Evolutionary conservation across 1,140 invertebrate species (phyloP).

Genomic region (Macrocentrus cingulum): DNA sequence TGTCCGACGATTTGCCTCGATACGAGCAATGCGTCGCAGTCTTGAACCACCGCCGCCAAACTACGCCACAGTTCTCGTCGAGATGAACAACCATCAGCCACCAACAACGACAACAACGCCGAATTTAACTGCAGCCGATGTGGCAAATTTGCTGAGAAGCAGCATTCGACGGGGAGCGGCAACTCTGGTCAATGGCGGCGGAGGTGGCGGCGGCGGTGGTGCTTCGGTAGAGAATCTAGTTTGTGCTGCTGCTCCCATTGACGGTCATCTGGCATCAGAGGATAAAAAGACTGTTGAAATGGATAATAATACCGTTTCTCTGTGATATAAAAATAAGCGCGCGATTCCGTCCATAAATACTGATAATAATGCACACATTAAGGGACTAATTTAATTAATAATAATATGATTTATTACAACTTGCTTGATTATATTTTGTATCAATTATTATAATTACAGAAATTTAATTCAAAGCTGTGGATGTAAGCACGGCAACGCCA

Average conservation of each 20-base stretch:
- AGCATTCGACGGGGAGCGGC: conserved; percentile 60
- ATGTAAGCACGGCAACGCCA: conserved; percentile 91
- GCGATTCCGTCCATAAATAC: too few species aligned
- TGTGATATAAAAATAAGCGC: conserved; percentile 59
- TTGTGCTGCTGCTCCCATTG: conserved; percentile 63
- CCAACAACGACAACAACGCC: conserved; percentile 41
- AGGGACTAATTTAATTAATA: too few species aligned
- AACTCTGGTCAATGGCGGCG: too few species aligned
- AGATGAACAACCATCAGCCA: too few species aligned
- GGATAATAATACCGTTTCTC: conserved; percentile 52
- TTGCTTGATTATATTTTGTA: too few species aligned
- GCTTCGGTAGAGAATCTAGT: conserved; percentile 62
- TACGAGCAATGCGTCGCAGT: too few species aligned
- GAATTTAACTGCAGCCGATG: conserved; percentile 61
- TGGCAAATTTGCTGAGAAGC: conserved; percentile 63
- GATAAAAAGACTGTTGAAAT: conserved; percentile 56
- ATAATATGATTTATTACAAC: too few species aligned
- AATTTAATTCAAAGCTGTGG: conserved; percentile 82
- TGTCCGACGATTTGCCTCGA: conserved; percentile 68
- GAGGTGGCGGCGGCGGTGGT: too few species aligned
- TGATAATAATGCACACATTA: too few species aligned
- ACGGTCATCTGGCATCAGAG: conserved; percentile 36
- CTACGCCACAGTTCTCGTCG: conserved; percentile 66
- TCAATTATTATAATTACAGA: too few species aligned
- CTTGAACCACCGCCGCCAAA: conserved; percentile 64